Percentiles rank a stretch among this genome's conserved stretches.
phyloP scores from a whole-genome alignment of 2,888 invertebrate genomes.

The Epistrophella euchroma region DNA sequence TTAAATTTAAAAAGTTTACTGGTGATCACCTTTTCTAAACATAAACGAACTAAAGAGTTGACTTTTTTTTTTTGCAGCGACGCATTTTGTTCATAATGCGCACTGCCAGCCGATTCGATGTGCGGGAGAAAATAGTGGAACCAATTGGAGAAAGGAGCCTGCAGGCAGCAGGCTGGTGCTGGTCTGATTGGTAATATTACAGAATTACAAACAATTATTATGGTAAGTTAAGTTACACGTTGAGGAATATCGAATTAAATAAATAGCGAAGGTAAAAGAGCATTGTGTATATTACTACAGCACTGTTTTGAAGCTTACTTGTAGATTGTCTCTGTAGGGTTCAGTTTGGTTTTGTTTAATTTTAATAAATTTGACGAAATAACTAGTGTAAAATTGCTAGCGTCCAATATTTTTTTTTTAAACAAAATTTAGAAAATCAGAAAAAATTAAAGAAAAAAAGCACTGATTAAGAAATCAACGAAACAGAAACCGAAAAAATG shows the following conservation, averaged over 20 bases:
- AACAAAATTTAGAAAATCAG: no score
- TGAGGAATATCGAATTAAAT: no score
- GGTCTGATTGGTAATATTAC: background rate
- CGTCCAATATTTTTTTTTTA: no score
- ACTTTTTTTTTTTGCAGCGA: background rate
- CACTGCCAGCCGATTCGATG: background rate
- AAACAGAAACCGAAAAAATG: no score
- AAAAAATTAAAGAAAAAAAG: no score
- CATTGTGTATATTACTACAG: background rate
- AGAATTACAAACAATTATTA: slow-evolving; percentile 1
- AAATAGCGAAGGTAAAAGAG: no score
- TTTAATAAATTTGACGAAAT: no score
- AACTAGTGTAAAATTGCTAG: no score
- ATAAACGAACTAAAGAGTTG: slow-evolving; percentile 22
- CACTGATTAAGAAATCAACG: no score
- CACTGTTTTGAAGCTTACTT: no score
- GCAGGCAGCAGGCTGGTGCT: background rate
- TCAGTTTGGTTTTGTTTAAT: no score
- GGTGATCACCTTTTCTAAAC: slow-evolving; percentile 20
- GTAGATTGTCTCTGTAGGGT: no score
- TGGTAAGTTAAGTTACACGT: background rate
- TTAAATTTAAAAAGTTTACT: slow-evolving; percentile 35
- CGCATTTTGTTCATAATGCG: background rate
- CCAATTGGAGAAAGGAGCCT: slow-evolving; percentile 27
- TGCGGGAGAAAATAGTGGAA: slow-evolving; percentile 32